Base-by-base conservation (phyloP, 2,113 vertebrate genomes). In the Trogon surrucura region DNA sequence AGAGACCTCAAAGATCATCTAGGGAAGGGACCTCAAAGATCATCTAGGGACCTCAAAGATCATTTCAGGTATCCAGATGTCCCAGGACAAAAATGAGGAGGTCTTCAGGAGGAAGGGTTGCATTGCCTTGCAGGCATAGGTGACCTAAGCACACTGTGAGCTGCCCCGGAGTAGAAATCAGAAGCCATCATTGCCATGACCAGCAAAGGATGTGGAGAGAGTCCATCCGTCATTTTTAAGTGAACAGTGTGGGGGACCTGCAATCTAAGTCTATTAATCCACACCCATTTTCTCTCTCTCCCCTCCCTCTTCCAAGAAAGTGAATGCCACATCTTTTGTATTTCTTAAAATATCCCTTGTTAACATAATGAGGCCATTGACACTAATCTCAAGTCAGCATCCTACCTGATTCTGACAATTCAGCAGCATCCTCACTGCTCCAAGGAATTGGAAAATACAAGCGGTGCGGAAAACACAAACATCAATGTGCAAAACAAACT, bases 291-390 rank as follows among this genome's bases (percentile, higher is more conserved):
- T 79, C 18, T 56, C 64, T 67, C 47, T 14, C 48, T 57, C 8
- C 17, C 13, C 34, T 61, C 21, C 41, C 25, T 50, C 27, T 53
- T 34, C 13, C 29, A 36, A 67, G 85, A 91, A 90, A 79, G 73
- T 45, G 95, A 97, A 90, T 58, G 61, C 66, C 65, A 66, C 41
- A 56, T 88, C 82, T 91, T 97, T 81, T 92, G 57, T 97, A 84
- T 84, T 93, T 85, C 95, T 92, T 93, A 95, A 95, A 95, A 96
- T 94, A 93, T 66, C 73, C 41, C 89, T 87, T 62, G 77, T 96
- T 96, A 95, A 90, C 58, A 60, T 91, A 97, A 96, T 85, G 94
- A 96, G 64, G 61, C 70, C 94, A 93, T 83, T 91, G 90, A 88
- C 85, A 92, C 77, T 83, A 91, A 94, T 87, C 85, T 92, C 77